A percentile compares a stretch with the other conserved stretches of the same genome.
Conservation (phyloP, 2,113 vertebrate species). For the Accipiter cooperii region DNA sequence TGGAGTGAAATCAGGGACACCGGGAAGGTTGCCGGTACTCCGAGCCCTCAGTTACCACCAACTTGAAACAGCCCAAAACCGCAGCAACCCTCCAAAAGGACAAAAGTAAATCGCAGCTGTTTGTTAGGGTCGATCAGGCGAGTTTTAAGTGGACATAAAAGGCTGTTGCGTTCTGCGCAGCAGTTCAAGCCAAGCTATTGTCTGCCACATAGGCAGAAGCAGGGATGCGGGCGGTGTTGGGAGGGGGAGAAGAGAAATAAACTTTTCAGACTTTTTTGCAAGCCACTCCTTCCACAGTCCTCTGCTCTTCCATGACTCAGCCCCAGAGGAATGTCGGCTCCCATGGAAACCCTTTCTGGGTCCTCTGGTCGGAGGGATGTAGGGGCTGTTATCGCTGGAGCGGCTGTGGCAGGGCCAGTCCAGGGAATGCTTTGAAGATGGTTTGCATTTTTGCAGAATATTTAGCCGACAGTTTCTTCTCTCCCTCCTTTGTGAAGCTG, state of each 20-base stretch:
- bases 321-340: constrained; percentile 84
- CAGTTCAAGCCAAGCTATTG: constrained; percentile 66
- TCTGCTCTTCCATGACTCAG: constrained; percentile 76
- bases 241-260: constrained; percentile 59
- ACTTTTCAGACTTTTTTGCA: constrained; percentile 68
- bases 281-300: constrained; percentile 64
- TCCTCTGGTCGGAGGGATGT: constrained; percentile 47
- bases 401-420: not conserved
- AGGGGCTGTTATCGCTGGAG: constrained; percentile 36
- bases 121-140: not conserved
- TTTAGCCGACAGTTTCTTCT: not conserved
- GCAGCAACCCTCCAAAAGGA: not conserved
- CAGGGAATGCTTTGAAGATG: constrained; percentile 29
- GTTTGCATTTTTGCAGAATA: not conserved
- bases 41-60: not conserved
- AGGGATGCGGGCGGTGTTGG: constrained; percentile 3
- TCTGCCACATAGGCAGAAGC: constrained; percentile 90
- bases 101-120: not conserved
- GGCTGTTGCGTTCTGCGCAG: not conserved
- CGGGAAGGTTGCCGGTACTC: not conserved
- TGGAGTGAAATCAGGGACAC: not conserved
- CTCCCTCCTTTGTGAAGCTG: not conserved
- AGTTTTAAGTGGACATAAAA: not conserved
- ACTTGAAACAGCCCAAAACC: not conserved
- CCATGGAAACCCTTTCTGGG: constrained; percentile 78